Base-by-base conservation (phyloP, 2,888 invertebrate genomes). In the Hecatera dysodea region DNA sequence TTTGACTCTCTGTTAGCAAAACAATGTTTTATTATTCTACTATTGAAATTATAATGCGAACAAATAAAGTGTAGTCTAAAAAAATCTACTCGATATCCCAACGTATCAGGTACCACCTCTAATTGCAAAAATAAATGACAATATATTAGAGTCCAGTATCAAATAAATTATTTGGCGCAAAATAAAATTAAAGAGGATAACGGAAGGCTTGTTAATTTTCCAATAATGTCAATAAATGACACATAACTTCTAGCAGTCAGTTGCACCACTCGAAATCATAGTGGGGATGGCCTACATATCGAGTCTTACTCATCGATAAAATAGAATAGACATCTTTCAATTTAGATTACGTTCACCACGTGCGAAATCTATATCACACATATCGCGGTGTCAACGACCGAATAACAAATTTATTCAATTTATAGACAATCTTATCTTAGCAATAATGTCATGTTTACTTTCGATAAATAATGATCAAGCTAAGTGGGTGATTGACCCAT, bases 351-450 rank as follows among this genome's bases (percentile, higher is more conserved):
- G 56, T 69, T 60, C 60, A 29, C 69, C 77, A 77, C 68, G 81
- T 77, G 72, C 65, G 56, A 82, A 64, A 69, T 57, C 29, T 68
- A 75, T 76, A 80, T 73, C 59, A 64, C 62, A 64, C 39, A 67
- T 82, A 82, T 75, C 55, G 33, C 44, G 44, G 22, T 67, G 78
- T 83, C 84, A 83, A 77, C 59, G 84, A 22, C 76, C 80, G 63
- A 50, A 75, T 50, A 85, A 76, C 83, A 70, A 78, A 76, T 77
- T 78, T 75, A 84, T 86, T 82, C 56, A 80, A 71, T 85, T 83
- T 71, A 78, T 72, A 72, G 59, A 85, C 78, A 80, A 86, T 80
- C 70, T 84, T 86, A 86, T 85, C 86, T 50, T 27, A 52, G 50
- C 60, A 69, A 67, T 82, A 71, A 75, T 65, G 76, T 71, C 53